Percentiles rank a stretch among this genome's conserved stretches.
Evolutionary conservation across 2,113 vertebrate species (phyloP).

Genomic region (Equus quagga): DNA sequence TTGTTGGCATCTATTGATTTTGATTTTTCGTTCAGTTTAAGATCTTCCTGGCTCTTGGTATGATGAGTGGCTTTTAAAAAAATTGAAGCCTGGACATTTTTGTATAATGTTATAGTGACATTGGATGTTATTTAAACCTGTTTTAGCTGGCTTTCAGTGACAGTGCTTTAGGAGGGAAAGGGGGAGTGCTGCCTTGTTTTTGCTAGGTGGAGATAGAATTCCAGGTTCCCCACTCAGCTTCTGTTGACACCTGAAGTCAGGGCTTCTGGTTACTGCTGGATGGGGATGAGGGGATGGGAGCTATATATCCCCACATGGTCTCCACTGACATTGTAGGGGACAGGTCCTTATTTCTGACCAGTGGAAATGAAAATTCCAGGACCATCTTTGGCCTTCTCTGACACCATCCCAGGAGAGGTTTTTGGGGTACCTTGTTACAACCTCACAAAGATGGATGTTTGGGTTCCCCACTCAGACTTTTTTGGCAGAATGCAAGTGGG

Average conservation of each 20-base stretch:
- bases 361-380: background rate
- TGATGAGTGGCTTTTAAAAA: background rate
- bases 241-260: background rate
- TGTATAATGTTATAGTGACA: background rate
- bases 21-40: conserved; percentile 21
- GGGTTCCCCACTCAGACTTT: background rate
- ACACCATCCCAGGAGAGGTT: background rate
- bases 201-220: background rate
- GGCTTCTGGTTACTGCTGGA: background rate
- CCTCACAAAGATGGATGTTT: background rate
- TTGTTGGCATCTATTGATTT: background rate
- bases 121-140: background rate
- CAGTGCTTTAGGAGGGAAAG: background rate
- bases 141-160: background rate
- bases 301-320: background rate
- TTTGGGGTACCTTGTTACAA: background rate
- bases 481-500: background rate
- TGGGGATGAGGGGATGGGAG: background rate
- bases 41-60: background rate
- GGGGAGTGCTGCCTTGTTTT: background rate
- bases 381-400: background rate
- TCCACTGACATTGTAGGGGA: background rate
- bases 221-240: background rate
- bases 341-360: background rate
- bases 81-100: conserved; percentile 17